These are phyloP conservation scores for Cheirogaleus major DNA, from an alignment of 2,797 vertebrate species.

Conservation along the genomic window DNA sequence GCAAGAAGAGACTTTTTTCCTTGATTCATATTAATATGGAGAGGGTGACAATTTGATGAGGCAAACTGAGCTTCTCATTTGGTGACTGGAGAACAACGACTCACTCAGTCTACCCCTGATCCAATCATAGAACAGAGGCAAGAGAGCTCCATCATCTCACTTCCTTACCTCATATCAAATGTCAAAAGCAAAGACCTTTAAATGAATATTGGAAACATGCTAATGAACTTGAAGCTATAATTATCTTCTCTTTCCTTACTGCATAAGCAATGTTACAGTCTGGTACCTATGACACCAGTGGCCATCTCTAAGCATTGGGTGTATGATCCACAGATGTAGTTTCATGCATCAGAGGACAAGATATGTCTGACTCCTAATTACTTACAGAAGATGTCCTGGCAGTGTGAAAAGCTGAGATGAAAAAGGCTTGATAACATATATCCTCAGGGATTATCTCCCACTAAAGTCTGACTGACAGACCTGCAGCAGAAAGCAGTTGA, in stretches of 20 bases:
- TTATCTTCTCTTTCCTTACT: background rate
- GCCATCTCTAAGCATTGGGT: background rate
- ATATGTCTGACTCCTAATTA: conserved; percentile 23
- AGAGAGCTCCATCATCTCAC: background rate
- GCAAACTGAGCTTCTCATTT: background rate
- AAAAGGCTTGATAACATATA: background rate
- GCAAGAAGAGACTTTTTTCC: background rate
- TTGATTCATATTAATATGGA: background rate
- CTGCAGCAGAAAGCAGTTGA: conserved; percentile 68
- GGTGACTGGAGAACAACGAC: background rate
- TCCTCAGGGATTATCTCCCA: conserved; percentile 43
- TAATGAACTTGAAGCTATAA: background rate
- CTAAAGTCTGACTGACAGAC: conserved; percentile 66
- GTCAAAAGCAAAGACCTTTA: background rate
- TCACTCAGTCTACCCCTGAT: background rate
- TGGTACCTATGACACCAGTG: background rate
- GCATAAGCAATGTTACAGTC: background rate
- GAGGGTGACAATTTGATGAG: background rate
- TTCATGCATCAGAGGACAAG: background rate
- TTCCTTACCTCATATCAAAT: background rate
- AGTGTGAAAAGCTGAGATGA: conserved; percentile 36
- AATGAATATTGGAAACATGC: background rate
- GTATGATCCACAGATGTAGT: background rate
- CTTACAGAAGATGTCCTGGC: conserved; percentile 45
- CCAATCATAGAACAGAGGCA: background rate